Evolutionary conservation across 2,113 vertebrate species (phyloP), one percentile per base, ranked within the genome.

Genomic region (Isichthys henryi): DNA sequence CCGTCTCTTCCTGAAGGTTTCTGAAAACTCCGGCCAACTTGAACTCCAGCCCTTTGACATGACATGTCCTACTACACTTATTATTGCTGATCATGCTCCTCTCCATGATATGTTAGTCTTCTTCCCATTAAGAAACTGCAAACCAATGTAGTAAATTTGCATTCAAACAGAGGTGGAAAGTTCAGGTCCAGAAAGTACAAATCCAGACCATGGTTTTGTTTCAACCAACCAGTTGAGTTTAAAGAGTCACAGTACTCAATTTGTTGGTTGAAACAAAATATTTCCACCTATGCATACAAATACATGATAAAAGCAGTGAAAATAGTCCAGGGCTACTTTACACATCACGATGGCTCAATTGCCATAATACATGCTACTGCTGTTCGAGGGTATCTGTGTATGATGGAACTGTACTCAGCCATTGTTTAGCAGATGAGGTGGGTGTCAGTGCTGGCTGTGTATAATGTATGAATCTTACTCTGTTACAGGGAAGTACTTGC

Each of bases 401-500:
- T 70, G n/a, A 70, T 70, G n/a, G 10, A 70, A 70, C n/a, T 31
- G 62, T 27, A 66, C 9, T 66, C 62, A 4, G n/a, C n/a, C 62
- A 31, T 10, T 27, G 8, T 27, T 49, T 85, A 13, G 23, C 21
- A 80, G 74, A 80, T 43, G 35, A 80, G 70, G 19, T 19, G 27
- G 15, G 31, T 39, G 62, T 66, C 62, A 66, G 62, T 70, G n/a
- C 27, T 13, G 0, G 27, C 62, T 70, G 62, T 82, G 8, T 48
- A 9, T 84, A 48, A 84, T 84, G 82, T 45, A 21, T 84, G 45
- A 46, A 84, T 84, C 3, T 88, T 91, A 89, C 87, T 91, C 88
- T 49, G 92, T 84, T 87, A 66, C 95, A 99, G 98, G 98, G 74
- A 96, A 98, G 86, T 99, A 99, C 89, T 96, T 99, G 23, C 95